Evolutionary conservation across 2,888 invertebrate genomes (phyloP).

Genomic region (Eupithecia subumbrata): DNA sequence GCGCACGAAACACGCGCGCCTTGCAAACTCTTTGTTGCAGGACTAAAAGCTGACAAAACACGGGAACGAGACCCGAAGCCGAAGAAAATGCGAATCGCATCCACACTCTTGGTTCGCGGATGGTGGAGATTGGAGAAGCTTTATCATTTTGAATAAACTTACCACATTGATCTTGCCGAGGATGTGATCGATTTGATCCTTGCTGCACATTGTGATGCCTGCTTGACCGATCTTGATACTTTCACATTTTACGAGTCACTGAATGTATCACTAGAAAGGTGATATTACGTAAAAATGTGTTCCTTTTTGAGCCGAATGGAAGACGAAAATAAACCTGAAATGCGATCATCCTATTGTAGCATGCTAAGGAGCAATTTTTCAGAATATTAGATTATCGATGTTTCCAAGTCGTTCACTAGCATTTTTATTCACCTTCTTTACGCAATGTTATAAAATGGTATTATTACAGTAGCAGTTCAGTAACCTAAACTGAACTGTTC

Average conservation of each 20-base stretch:
- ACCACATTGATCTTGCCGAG: conserved; percentile 91
- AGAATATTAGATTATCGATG: neutral
- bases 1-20: no score
- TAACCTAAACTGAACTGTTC: conserved; percentile 26
- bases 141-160: conserved; percentile 61
- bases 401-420: neutral
- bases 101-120: no score
- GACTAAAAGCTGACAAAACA: no score
- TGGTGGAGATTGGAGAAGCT: no score
- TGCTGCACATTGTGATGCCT: conserved; percentile 85
- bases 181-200: conserved; percentile 88
- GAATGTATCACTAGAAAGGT: conserved; percentile 46
- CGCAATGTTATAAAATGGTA: conserved; percentile 17
- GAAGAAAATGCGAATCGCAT: no score
- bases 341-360: neutral
- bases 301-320: conserved; percentile 23
- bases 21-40: no score
- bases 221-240: conserved; percentile 45
- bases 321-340: neutral
- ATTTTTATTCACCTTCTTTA: conserved; percentile 9
- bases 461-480: conserved; percentile 31
- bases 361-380: neutral
- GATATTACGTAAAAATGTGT: conserved; percentile 14
- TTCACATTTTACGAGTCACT: conserved; percentile 65
- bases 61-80: no score